Evolutionary conservation across 1,140 invertebrate species (phyloP).

Genomic region (Metopolophium dirhodum): DNA sequence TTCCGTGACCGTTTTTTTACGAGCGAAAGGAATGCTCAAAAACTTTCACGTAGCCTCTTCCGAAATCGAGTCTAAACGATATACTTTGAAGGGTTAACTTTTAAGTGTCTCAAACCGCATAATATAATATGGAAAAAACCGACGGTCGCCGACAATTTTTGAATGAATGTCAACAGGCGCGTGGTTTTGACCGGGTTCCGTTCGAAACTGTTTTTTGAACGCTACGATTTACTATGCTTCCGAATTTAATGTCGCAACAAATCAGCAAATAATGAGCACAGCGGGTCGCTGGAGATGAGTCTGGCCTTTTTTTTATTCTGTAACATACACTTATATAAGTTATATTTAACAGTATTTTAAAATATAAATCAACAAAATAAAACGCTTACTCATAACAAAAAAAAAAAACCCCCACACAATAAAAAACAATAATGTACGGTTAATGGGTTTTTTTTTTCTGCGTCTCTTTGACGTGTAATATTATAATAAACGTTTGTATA

Average conservation of each 20-base stretch:
- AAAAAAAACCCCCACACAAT: neutral
- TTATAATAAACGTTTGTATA: constrained; percentile 1
- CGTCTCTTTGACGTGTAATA: neutral
- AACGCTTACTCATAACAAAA: neutral
- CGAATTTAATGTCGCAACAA: neutral
- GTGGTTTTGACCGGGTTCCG: neutral
- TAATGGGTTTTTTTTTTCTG: neutral
- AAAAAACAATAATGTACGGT: neutral
- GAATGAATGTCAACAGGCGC: neutral
- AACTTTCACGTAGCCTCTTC: neutral
- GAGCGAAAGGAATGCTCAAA: neutral
- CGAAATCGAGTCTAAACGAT: neutral
- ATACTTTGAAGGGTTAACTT: neutral
- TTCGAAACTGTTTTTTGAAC: neutral
- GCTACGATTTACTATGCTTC: neutral
- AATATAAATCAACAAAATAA: neutral
- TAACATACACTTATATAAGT: neutral
- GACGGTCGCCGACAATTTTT: neutral
- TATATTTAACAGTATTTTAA: constrained; percentile 1
- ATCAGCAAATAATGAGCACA: neutral
- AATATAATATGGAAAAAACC: neutral
- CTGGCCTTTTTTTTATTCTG: neutral
- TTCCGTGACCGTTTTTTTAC: neutral
- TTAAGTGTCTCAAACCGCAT: neutral
- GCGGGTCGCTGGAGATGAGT: neutral